Conservation (phyloP, 2,113 vertebrate genomes). For the Nesoenas mayeri region DNA sequence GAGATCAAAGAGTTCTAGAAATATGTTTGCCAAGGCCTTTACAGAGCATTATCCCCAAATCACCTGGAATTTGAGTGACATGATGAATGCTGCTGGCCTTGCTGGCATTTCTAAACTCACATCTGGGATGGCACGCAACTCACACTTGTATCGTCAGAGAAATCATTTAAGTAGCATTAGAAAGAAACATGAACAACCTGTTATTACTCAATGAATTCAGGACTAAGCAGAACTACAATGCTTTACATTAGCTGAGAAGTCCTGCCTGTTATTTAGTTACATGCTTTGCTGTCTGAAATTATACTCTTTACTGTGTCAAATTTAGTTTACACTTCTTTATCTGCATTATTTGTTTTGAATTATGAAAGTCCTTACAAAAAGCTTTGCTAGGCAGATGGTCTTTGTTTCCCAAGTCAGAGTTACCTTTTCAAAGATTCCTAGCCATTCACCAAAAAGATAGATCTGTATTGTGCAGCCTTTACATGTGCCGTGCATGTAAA, state of each 20-base stretch:
- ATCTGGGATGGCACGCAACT: background rate
- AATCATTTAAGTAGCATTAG: background rate
- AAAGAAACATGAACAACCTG: background rate
- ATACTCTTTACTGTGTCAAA: background rate
- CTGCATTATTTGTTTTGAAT: background rate
- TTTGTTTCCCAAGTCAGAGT: background rate
- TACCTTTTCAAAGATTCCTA: background rate
- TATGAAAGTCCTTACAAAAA: background rate
- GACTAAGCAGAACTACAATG: background rate
- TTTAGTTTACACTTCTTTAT: background rate
- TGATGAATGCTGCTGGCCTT: background rate
- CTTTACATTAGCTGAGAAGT: background rate
- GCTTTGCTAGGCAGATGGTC: background rate
- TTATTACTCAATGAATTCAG: background rate
- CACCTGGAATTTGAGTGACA: constrained; percentile 18
- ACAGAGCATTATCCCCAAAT: constrained; percentile 20
- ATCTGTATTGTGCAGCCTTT: background rate
- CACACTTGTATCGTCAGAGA: background rate
- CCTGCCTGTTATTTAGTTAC: background rate
- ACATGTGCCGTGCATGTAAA: background rate
- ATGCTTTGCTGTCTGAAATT: background rate
- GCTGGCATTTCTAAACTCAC: background rate
- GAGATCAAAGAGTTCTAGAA: constrained; percentile 49
- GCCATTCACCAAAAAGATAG: background rate
- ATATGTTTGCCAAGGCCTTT: background rate